Evolutionary conservation across 2,888 invertebrate genomes (phyloP).

Genomic region (Cinara cedri): DNA sequence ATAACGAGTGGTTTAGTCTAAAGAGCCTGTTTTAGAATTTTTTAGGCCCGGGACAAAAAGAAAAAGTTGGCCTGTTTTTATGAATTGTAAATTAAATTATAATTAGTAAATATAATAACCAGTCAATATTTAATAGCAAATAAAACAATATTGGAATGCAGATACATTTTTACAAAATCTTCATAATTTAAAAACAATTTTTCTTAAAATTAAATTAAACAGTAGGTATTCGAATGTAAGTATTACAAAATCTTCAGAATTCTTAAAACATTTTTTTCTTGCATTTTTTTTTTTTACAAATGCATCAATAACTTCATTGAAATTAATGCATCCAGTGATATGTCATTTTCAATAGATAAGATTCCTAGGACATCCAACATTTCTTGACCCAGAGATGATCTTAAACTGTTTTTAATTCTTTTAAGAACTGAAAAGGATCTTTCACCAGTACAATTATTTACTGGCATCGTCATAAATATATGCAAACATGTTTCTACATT

Average conservation of each 20-base stretch:
- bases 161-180: too few species aligned
- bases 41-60: too few species aligned
- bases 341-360: not conserved
- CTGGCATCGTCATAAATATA: not conserved
- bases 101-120: too few species aligned
- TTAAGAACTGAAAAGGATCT: not conserved
- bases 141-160: too few species aligned
- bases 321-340: not conserved
- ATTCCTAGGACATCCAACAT: not conserved
- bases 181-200: too few species aligned
- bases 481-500: too few species aligned
- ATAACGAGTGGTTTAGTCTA: too few species aligned
- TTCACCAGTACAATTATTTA: not conserved
- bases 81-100: too few species aligned
- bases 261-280: not conserved
- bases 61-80: too few species aligned
- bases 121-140: too few species aligned
- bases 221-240: not conserved
- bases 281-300: not conserved
- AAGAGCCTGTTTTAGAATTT: too few species aligned
- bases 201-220: too few species aligned
- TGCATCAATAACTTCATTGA: not conserved
- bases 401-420: conserved; percentile 2
- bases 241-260: not conserved
- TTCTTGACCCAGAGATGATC: not conserved